phyloP scores from a whole-genome alignment of 1,140 invertebrate species.

The Oedothorax gibbosus region DNA sequence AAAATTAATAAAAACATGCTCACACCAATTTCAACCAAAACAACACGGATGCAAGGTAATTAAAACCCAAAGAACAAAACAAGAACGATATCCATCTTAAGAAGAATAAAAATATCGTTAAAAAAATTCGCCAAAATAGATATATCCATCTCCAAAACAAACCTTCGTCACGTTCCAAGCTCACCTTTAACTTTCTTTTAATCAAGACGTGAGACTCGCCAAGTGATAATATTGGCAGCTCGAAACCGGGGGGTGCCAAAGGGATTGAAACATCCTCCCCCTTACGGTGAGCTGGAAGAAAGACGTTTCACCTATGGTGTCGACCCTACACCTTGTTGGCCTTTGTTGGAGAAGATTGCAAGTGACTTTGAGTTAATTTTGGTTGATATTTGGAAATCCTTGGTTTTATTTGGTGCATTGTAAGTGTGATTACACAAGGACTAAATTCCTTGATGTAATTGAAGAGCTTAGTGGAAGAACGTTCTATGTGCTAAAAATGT shows the following conservation, averaged over 20 bases:
- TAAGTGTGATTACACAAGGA: too few species aligned
- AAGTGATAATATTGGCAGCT: slow-evolving; percentile 61
- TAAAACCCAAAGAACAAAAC: slow-evolving; percentile 3
- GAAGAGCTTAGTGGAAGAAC: too few species aligned
- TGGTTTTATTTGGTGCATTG: too few species aligned
- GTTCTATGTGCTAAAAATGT: too few species aligned
- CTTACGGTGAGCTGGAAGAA: not conserved
- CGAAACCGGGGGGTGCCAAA: slow-evolving; percentile 55
- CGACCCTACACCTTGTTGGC: not conserved
- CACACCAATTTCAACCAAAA: not conserved
- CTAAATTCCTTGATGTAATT: too few species aligned
- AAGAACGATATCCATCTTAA: slow-evolving; percentile 16
- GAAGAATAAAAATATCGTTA: slow-evolving; percentile 30
- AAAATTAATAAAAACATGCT: too few species aligned
- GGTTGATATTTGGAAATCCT: too few species aligned
- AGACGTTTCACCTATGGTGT: slow-evolving; percentile 34
- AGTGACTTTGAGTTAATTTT: too few species aligned
- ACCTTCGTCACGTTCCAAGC: slow-evolving; percentile 37
- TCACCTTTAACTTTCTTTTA: slow-evolving; percentile 61
- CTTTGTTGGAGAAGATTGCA: too few species aligned
- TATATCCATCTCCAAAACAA: slow-evolving; percentile 43
- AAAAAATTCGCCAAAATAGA: slow-evolving; percentile 44
- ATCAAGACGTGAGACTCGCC: slow-evolving; percentile 57
- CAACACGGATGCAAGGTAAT: slow-evolving; percentile 16
- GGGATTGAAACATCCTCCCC: slow-evolving; percentile 41